Evolutionary conservation across 2,113 vertebrate genomes (phyloP).

Genomic region (Hippocampus barbouri): DNA sequence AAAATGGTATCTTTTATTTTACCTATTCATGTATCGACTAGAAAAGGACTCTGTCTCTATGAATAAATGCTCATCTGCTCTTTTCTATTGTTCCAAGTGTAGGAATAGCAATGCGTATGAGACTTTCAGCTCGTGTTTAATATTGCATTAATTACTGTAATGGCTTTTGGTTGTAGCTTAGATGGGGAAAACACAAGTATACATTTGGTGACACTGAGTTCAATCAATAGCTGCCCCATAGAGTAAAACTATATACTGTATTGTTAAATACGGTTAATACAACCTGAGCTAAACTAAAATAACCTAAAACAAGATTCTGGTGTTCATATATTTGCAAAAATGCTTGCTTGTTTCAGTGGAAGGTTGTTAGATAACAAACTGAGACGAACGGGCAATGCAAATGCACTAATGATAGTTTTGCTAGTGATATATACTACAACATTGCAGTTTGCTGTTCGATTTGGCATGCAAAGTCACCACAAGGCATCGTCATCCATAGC

Average conservation of each 20-base stretch:
- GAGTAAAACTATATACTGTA: background rate
- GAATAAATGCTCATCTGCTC: background rate
- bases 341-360: background rate
- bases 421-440: background rate
- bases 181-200: background rate
- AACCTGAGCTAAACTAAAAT: background rate
- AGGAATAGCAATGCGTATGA: background rate
- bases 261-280: background rate
- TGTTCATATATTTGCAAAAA: background rate
- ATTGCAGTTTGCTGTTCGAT: background rate
- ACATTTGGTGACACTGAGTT: background rate
- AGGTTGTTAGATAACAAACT: background rate
- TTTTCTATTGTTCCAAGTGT: background rate
- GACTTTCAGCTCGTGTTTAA: background rate
- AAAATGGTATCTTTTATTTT: too few species aligned
- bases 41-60: background rate
- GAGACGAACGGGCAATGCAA: background rate
- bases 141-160: background rate
- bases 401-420: background rate
- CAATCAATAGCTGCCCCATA: background rate
- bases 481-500: background rate
- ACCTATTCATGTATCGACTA: conserved; percentile 58
- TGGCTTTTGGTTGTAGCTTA: background rate
- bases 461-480: background rate
- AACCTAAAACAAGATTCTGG: background rate